A percentile compares a stretch with the other conserved stretches of the same genome.
phyloP scores from a whole-genome alignment of 1,140 invertebrate species.

The Lineus longissimus region DNA sequence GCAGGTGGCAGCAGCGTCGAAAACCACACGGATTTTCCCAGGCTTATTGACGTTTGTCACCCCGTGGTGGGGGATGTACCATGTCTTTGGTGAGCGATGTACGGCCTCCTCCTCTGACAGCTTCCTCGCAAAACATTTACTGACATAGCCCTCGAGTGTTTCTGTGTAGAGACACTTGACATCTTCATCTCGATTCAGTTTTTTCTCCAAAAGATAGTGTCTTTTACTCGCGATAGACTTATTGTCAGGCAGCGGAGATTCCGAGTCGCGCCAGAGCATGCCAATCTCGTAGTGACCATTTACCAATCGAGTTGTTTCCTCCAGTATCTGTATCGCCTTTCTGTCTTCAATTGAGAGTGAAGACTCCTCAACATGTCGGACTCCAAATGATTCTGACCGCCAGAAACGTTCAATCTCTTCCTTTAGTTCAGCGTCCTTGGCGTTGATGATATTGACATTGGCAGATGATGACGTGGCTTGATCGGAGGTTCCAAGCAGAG shows the following conservation, averaged over 20 bases:
- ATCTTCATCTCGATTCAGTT: neutral
- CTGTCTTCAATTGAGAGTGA: too few relatives aligned
- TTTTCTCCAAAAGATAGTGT: neutral
- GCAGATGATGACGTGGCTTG: too few relatives aligned
- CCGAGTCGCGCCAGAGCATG: neutral
- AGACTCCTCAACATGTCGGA: too few relatives aligned
- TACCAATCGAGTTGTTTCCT: neutral
- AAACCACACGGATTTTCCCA: conserved; percentile 22
- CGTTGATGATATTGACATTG: too few relatives aligned
- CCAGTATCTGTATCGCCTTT: too few relatives aligned
- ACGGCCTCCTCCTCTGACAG: neutral
- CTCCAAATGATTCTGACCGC: too few relatives aligned
- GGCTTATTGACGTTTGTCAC: conserved; percentile 23
- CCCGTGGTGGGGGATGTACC: conserved; percentile 27
- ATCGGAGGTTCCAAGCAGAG: too few relatives aligned
- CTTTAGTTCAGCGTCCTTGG: too few relatives aligned
- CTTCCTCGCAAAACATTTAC: neutral
- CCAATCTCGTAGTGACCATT: neutral
- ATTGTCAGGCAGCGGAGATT: neutral
- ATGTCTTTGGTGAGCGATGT: neutral
- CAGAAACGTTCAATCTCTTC: too few relatives aligned
- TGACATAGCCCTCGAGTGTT: neutral
- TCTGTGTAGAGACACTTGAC: neutral
- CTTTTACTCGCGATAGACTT: neutral
- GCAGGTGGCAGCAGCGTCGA: conserved; percentile 22